A percentile compares a stretch with the other conserved stretches of the same genome.
phyloP scores from a whole-genome alignment of 2,113 vertebrate species.

The Colossoma macropomum region DNA sequence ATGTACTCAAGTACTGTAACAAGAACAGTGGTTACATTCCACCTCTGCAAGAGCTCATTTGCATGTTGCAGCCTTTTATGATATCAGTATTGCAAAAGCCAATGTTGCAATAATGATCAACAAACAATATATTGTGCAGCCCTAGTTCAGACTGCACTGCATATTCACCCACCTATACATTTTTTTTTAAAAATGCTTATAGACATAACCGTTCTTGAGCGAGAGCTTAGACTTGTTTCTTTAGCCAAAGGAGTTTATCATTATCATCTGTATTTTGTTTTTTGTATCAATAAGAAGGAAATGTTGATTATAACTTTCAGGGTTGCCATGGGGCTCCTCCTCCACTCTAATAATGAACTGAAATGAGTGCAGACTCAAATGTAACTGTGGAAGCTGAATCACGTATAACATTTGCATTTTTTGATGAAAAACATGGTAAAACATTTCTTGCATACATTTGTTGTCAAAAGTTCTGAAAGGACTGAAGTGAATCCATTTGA shows the following conservation, averaged over 20 bases:
- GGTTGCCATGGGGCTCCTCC: conserved; percentile 3
- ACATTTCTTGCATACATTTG: neutral
- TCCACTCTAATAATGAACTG: neutral
- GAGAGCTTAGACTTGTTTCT: conserved; percentile 19
- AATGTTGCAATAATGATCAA: neutral
- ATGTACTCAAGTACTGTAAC: too few relatives aligned
- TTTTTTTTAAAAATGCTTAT: neutral
- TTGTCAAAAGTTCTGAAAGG: neutral
- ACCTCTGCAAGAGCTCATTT: too few relatives aligned
- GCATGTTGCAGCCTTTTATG: too few relatives aligned
- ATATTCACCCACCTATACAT: neutral
- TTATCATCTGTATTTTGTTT: conserved; percentile 7
- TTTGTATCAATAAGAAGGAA: conserved; percentile 27
- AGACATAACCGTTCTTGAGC: neutral
- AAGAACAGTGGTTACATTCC: too few relatives aligned
- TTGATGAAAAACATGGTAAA: neutral
- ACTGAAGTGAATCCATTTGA: conserved; percentile 13
- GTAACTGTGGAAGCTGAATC: conserved; percentile 2
- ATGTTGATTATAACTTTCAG: conserved; percentile 17
- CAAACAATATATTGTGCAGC: neutral
- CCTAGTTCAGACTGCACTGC: neutral
- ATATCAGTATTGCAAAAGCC: too few relatives aligned
- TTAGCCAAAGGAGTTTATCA: conserved; percentile 18
- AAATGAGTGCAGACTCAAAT: neutral
- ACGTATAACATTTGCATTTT: conserved; percentile 4